Evolutionary conservation across 2,888 invertebrate species (phyloP), one percentile per base, ranked within the genome.

Genomic region (Heteromurus nitidus): DNA sequence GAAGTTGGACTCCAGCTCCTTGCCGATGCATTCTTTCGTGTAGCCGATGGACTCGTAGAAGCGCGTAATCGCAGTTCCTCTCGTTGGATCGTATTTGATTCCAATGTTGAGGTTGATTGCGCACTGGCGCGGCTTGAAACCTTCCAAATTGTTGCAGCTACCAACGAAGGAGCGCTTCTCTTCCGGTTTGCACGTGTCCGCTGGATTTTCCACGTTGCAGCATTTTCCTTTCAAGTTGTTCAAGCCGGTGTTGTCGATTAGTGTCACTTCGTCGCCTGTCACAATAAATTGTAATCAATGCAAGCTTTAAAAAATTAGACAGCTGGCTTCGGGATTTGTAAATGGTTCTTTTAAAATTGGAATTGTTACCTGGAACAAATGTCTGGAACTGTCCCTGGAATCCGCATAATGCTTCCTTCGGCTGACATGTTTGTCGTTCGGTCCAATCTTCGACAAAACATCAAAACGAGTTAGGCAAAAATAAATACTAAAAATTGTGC

Each of bases 21-120:
- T 47, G 0, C 67, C 47, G 16, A 47, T 30, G 47, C 67, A 67
- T 16, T 3, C n/a, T 7, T 28, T 26, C 1, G 67, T 67, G 28
- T 47, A 50, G 11, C 67, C 67, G 5, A 67, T 67, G 1, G 36
- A 26, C 22, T 67, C 67, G 28, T 67, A 67, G 28, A 67, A 67
- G 16, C 47, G 44, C 1, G 20, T 16, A 7, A 16, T 22, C 3
- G 5, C 47, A 3, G 5, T 22, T 1, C 47, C 36, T n/a, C 3
- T 22, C n/a, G 36, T 26, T n/a, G 20, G 5, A 31, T 30, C 31
- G 31, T 62, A 62, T 1, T 13, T 11, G 0, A 67, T 20, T 3
- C 67, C 67, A 24, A 67, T 18, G 18, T 26, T 22, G 2, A 67
- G 13, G 11, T 16, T 28, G 2, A 67, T 26, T 9, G 18, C 47